A percentile compares a stretch with the other conserved stretches of the same genome.
Evolutionary conservation across 2,797 vertebrate species (phyloP).

Genomic region (Microhierax caerulescens): DNA sequence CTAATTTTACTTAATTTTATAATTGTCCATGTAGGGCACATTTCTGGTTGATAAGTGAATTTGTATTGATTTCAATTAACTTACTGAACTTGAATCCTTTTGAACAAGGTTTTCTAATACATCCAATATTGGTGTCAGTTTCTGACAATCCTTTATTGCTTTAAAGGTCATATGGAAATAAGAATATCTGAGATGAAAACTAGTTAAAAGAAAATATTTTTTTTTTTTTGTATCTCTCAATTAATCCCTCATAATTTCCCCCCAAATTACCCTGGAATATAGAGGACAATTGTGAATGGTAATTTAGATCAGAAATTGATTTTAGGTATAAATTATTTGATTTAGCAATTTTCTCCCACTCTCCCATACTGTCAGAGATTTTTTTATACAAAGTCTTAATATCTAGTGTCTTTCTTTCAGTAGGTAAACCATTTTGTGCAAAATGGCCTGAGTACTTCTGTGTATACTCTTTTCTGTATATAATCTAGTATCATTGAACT

Average conservation of each 20-base stretch:
- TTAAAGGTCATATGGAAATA: not conserved
- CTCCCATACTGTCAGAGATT: not conserved
- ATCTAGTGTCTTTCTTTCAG: not conserved
- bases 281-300: not conserved
- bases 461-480: not conserved
- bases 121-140: not conserved
- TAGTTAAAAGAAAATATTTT: not conserved
- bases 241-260: not conserved
- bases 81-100: not conserved
- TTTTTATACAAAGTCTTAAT: not conserved
- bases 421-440: not conserved
- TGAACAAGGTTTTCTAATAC: slow-evolving; percentile 5
- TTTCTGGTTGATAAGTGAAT: slow-evolving; percentile 1
- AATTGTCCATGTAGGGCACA: not conserved
- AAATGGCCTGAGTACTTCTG: not conserved
- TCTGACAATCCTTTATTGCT: slow-evolving; percentile 7
- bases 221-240: rapidly evolving
- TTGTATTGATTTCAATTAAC: slow-evolving; percentile 30
- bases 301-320: not conserved
- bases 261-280: not conserved
- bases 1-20: slow-evolving; percentile 6
- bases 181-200: not conserved
- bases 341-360: not conserved
- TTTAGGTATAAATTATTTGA: not conserved
- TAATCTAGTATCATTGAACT: not conserved